A percentile compares a stretch with the other conserved stretches of the same genome.
Conservation (phyloP, 2,113 vertebrate genomes). For the Odocoileus virginianus region DNA sequence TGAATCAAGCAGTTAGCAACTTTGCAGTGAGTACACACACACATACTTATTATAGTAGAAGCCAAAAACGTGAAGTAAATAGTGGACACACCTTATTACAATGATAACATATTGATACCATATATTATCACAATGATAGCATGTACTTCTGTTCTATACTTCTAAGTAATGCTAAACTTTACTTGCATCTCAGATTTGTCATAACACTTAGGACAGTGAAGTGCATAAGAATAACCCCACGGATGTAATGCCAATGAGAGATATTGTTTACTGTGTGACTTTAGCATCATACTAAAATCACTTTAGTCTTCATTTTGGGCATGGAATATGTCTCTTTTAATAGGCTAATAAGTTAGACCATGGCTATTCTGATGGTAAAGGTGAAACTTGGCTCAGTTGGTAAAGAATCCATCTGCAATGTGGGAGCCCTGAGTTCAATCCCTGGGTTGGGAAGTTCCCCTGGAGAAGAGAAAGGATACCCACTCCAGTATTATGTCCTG, state of each 20-base stretch:
- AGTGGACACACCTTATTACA: background rate
- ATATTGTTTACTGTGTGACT: background rate
- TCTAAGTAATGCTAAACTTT: background rate
- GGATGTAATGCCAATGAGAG: background rate
- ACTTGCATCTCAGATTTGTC: background rate
- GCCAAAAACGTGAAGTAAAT: background rate
- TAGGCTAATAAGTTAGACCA: background rate
- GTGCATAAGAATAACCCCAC: background rate
- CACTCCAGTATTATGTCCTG: background rate
- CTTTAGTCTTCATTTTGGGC: background rate
- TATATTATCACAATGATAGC: background rate
- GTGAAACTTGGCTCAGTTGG: background rate
- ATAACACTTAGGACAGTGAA: background rate
- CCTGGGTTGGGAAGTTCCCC: background rate
- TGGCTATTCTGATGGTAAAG: background rate
- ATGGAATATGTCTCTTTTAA: background rate
- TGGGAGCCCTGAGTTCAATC: background rate
- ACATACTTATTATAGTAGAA: background rate
- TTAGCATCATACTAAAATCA: background rate
- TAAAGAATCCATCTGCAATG: background rate
- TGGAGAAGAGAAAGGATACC: background rate
- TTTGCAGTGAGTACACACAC: background rate
- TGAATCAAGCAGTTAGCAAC: background rate
- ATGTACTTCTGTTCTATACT: background rate
- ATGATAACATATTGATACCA: background rate